These are phyloP conservation scores for Trichosurus vulpecula DNA, from an alignment of 2,797 vertebrate species.

Conservation along the genomic window DNA sequence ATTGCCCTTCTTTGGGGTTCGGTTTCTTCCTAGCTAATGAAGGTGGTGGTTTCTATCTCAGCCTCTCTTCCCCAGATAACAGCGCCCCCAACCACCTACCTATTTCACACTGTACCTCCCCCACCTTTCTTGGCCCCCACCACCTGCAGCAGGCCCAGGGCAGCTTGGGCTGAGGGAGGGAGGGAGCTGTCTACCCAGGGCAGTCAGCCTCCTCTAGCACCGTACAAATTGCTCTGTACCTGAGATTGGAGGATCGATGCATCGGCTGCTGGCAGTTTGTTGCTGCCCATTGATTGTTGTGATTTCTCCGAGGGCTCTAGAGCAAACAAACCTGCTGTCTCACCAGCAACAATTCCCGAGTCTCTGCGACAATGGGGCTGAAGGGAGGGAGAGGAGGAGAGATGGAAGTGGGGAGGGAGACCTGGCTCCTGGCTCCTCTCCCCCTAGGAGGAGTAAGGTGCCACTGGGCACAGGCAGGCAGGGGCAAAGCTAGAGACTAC, in stretches of 20 bases:
- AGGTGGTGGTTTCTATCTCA: background rate
- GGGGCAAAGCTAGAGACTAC: background rate
- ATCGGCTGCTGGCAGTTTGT: constrained; percentile 64
- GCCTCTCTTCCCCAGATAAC: constrained; percentile 31
- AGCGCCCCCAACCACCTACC: constrained; percentile 10
- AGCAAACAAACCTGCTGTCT: constrained; percentile 78
- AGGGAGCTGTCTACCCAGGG: background rate
- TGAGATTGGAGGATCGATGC: constrained; percentile 65
- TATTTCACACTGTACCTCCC: constrained; percentile 37
- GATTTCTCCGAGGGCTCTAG: constrained; percentile 68
- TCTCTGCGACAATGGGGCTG: background rate
- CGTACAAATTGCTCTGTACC: background rate
- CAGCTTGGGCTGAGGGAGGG: background rate
- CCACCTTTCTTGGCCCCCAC: background rate
- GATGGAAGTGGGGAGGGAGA: background rate
- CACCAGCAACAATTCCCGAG: constrained; percentile 69
- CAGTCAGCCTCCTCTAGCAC: background rate
- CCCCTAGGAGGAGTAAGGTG: background rate
- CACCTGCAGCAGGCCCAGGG: background rate
- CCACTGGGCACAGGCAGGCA: background rate
- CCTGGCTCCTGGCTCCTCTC: background rate
- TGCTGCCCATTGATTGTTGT: constrained; percentile 79
- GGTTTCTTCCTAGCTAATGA: background rate
- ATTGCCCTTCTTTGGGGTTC: background rate
- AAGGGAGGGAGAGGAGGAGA: constrained; percentile 20